Evolutionary conservation across 2,888 invertebrate genomes (phyloP).

Genomic region (Tinea semifulvella): DNA sequence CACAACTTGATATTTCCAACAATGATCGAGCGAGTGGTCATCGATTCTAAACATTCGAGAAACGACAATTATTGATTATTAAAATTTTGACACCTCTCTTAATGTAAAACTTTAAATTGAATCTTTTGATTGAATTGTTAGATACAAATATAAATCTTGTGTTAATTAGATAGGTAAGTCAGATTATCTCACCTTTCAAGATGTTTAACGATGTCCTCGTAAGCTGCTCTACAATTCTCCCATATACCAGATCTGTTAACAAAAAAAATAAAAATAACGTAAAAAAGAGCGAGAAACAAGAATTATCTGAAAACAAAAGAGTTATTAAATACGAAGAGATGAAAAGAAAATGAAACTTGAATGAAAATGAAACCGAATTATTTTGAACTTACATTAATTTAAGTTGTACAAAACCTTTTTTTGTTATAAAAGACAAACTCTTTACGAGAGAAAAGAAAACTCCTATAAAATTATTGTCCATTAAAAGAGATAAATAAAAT

Average conservation of each 20-base stretch:
- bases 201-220: slow-evolving; percentile 95
- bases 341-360: slow-evolving; percentile 23
- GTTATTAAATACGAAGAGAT: slow-evolving; percentile 12
- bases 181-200: slow-evolving; percentile 83
- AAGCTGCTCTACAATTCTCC: slow-evolving; percentile 95
- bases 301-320: slow-evolving; percentile 31
- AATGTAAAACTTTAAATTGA: slow-evolving; percentile 8
- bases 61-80: slow-evolving; percentile 15
- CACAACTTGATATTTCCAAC: slow-evolving; percentile 21
- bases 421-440: slow-evolving; percentile 12
- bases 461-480: slow-evolving; percentile 16
- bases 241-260: slow-evolving; percentile 84
- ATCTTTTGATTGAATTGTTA: slow-evolving; percentile 2
- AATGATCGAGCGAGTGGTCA: slow-evolving; percentile 24
- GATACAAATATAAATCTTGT: background rate
- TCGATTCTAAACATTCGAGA: slow-evolving; percentile 10
- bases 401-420: slow-evolving; percentile 4
- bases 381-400: slow-evolving; percentile 13
- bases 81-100: slow-evolving; percentile 13
- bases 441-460: slow-evolving; percentile 6
- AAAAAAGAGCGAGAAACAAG: slow-evolving; percentile 37
- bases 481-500: slow-evolving; percentile 29
- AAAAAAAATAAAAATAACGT: slow-evolving; percentile 27
- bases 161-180: background rate
- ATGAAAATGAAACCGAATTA: slow-evolving; percentile 11